Evolutionary conservation across 2,888 invertebrate genomes (phyloP).

Genomic region (Drosophila lutescens): DNA sequence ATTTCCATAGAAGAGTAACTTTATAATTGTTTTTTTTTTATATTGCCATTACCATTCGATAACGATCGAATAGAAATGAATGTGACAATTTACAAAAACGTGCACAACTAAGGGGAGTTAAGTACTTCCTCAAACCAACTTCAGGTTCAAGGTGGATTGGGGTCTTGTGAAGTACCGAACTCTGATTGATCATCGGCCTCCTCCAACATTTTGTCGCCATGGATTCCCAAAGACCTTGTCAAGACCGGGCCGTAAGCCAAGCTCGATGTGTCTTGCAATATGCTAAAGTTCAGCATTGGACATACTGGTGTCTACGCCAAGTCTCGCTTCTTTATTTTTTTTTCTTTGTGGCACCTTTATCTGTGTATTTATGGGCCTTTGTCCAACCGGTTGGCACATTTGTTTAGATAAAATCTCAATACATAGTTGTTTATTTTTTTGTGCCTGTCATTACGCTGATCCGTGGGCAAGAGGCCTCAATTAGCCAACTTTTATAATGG

Average conservation of each 20-base stretch:
- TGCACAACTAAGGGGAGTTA: constrained; percentile 16
- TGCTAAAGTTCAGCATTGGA: constrained; percentile 70
- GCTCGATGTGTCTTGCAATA: constrained; percentile 55
- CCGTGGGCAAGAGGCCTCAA: constrained; percentile 34
- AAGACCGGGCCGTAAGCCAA: constrained; percentile 38
- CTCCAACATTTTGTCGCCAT: constrained; percentile 31
- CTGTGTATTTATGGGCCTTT: constrained; percentile 42
- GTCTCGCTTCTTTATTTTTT: constrained; percentile 25
- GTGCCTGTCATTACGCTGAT: constrained; percentile 21
- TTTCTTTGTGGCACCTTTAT: constrained; percentile 28
- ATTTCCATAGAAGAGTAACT: constrained; percentile 45
- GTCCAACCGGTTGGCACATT: constrained; percentile 65
- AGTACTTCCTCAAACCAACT: constrained; percentile 53
- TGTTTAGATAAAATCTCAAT: constrained; percentile 60
- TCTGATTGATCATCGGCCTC: constrained; percentile 41
- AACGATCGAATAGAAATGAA: constrained; percentile 16
- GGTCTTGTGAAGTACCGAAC: constrained; percentile 6
- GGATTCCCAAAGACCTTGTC: constrained; percentile 64
- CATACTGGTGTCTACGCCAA: constrained; percentile 37
- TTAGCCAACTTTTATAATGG: constrained; percentile 58
- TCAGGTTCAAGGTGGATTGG: constrained; percentile 64
- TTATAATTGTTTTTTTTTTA: constrained; percentile 16
- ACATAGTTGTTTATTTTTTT: constrained; percentile 29
- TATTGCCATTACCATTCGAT: constrained; percentile 32
- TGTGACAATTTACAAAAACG: constrained; percentile 35